These are phyloP conservation scores for Acanthosoma haemorrhoidale DNA, from an alignment of 2,888 invertebrate genomes.

Conservation along the genomic window DNA sequence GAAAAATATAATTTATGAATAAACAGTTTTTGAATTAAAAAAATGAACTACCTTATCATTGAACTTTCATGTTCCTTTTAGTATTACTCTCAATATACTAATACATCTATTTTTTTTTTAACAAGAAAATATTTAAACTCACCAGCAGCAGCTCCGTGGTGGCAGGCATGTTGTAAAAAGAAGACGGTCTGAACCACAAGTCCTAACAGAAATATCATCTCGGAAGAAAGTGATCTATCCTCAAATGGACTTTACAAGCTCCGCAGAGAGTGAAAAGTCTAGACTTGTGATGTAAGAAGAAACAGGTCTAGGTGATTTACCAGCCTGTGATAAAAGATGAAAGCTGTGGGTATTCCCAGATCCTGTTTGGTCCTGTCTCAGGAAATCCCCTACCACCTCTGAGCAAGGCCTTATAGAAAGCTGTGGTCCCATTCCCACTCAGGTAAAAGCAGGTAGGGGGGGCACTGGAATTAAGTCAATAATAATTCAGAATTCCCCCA, in stretches of 20 bases:
- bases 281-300: not conserved
- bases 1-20: no score
- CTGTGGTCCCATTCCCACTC: constrained; percentile 18
- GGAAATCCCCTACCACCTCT: not conserved
- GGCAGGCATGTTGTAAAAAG: not conserved
- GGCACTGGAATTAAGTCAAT: not conserved
- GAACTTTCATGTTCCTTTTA: no score
- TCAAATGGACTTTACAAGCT: not conserved
- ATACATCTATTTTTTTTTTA: no score
- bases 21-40: no score
- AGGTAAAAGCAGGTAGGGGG: constrained; percentile 25
- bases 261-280: not conserved
- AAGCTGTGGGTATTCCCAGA: constrained; percentile 22
- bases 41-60: no score
- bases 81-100: no score
- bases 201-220: not conserved
- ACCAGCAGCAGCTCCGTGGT: no score
- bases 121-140: no score
- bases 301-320: not conserved
- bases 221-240: not conserved
- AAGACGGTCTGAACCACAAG: not conserved
- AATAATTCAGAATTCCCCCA: not conserved
- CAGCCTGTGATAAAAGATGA: not conserved
- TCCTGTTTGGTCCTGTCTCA: constrained; percentile 6
- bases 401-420: constrained; percentile 18